phyloP scores from a whole-genome alignment of 2,113 vertebrate genomes.

The human region DNA sequence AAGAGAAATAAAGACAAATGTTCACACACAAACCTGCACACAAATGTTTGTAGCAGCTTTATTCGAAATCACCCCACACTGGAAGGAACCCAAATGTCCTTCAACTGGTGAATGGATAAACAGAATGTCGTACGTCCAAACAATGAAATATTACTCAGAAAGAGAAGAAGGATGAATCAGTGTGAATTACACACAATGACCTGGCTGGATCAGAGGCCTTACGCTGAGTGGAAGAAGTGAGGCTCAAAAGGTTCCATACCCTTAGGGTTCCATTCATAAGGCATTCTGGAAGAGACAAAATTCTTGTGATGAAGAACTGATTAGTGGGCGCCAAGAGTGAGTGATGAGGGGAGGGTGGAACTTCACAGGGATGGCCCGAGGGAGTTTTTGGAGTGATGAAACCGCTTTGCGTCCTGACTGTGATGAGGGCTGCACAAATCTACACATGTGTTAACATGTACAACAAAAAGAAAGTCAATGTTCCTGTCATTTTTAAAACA shows the following conservation, averaged over 20 bases:
- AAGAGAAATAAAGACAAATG: not conserved
- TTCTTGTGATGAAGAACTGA: fast-evolving
- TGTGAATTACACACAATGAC: no score
- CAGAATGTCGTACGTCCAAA: no score
- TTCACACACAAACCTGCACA: not conserved
- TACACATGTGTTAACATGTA: fast-evolving
- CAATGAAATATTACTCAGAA: not conserved
- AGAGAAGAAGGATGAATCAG: not conserved
- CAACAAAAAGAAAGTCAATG: not conserved
- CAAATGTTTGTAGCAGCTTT: not conserved
- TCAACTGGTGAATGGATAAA: not conserved
- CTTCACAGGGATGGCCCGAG: fast-evolving
- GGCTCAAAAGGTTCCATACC: not conserved
- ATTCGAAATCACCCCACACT: not conserved
- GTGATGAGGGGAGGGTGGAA: not conserved
- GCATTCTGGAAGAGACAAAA: not conserved
- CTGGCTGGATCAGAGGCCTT: not conserved
- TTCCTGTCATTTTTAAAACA: not conserved
- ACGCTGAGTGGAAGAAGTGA: no score
- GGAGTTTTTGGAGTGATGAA: fast-evolving
- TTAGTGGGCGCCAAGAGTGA: no score
- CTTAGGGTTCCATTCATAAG: fast-evolving
- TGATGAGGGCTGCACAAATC: not conserved
- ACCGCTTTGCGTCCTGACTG: not conserved
- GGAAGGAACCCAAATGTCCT: not conserved